A percentile compares a stretch with the other conserved stretches of the same genome.
Conservation (phyloP, 1,140 invertebrate species). For the Habropoda laboriosa region DNA sequence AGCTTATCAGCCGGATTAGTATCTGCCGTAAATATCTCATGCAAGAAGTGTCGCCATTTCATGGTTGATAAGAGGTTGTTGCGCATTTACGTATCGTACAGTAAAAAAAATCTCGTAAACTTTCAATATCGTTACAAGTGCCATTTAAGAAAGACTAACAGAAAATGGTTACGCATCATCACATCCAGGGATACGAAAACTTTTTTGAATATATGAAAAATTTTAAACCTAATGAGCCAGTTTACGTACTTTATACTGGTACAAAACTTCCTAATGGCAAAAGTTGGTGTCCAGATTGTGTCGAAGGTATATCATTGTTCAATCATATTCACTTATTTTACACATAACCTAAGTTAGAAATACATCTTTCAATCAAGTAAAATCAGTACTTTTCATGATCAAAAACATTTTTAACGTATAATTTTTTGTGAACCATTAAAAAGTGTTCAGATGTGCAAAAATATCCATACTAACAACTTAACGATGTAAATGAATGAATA, state of each 20-base stretch:
- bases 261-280: slow-evolving; percentile 84
- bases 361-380: neutral
- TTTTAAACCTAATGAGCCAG: slow-evolving; percentile 77
- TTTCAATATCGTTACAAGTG: neutral
- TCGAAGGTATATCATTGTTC: slow-evolving; percentile 82
- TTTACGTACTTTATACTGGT: slow-evolving; percentile 86
- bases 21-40: neutral
- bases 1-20: slow-evolving; percentile 18
- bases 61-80: neutral
- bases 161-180: slow-evolving; percentile 83
- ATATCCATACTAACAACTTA: neutral
- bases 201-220: slow-evolving; percentile 83
- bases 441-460: neutral
- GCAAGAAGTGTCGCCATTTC: neutral
- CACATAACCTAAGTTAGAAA: slow-evolving; percentile 59
- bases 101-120: neutral
- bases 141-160: neutral
- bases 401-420: neutral
- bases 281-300: slow-evolving; percentile 90
- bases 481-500: neutral
- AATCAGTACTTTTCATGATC: neutral
- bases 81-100: neutral
- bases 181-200: slow-evolving; percentile 83
- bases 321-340: neutral
- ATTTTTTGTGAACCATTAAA: neutral